Evolutionary conservation across 2,797 vertebrate species (phyloP).

Genomic region (Loris lydekkerianus): DNA sequence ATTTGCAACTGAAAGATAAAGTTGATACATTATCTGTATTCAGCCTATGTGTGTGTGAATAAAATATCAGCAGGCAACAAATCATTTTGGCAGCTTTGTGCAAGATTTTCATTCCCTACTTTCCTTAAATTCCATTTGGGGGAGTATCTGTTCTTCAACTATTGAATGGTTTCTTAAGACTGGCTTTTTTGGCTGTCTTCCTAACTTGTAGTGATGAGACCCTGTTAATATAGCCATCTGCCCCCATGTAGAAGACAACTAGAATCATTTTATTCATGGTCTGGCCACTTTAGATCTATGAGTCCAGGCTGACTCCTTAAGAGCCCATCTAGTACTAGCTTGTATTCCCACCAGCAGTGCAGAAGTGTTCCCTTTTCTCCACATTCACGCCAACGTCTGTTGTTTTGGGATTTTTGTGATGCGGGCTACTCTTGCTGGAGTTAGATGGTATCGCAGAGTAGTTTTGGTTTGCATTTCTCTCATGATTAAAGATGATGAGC

Average conservation of each 20-base stretch:
- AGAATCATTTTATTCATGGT: background rate
- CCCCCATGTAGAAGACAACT: constrained; percentile 9
- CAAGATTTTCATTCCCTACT: background rate
- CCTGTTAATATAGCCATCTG: constrained; percentile 22
- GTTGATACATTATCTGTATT: background rate
- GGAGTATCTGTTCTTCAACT: background rate
- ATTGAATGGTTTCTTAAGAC: background rate
- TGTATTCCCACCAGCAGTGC: no score
- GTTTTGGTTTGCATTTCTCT: no score
- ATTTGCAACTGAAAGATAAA: constrained; percentile 6
- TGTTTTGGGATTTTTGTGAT: no score
- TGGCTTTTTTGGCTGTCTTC: background rate
- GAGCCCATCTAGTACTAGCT: background rate
- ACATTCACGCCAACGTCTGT: no score
- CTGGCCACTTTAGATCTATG: background rate
- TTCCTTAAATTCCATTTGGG: constrained; percentile 8
- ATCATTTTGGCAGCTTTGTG: constrained; percentile 1
- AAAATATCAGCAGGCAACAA: background rate
- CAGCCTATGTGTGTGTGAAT: background rate
- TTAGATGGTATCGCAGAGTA: no score
- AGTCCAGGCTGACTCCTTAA: background rate
- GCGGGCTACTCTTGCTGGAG: no score
- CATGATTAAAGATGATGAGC: no score
- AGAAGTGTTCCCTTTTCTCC: no score
- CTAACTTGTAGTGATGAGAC: background rate